Evolutionary conservation across 2,113 vertebrate species (phyloP).

Genomic region (Pogona vitticeps): DNA sequence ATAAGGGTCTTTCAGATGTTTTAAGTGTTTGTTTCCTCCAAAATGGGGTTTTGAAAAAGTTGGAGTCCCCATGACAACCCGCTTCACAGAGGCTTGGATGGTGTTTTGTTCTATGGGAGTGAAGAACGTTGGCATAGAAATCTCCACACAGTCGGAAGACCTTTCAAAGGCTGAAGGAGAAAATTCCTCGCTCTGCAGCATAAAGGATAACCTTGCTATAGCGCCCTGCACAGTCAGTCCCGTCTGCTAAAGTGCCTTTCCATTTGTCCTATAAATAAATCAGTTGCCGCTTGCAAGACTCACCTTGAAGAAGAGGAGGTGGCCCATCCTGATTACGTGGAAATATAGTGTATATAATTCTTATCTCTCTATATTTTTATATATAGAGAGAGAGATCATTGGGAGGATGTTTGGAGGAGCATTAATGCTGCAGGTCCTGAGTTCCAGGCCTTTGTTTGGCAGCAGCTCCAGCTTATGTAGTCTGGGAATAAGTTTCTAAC

Average conservation of each 20-base stretch:
- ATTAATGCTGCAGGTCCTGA: too few species aligned
- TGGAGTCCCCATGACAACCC: constrained; percentile 47
- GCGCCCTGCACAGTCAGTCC: constrained; percentile 42
- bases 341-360: too few species aligned
- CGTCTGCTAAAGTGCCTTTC: constrained; percentile 39
- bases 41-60: constrained; percentile 1
- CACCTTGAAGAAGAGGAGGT: neutral
- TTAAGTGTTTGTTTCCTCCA: constrained; percentile 20
- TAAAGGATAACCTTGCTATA: constrained; percentile 60
- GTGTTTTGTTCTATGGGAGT: neutral
- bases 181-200: constrained; percentile 42
- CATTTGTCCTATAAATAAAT: constrained; percentile 59
- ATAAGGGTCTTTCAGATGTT: constrained; percentile 6
- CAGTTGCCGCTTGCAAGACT: constrained; percentile 16
- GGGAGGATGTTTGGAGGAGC: neutral
- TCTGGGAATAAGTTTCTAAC: neutral
- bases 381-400: too few species aligned
- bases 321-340: neutral
- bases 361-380: too few species aligned
- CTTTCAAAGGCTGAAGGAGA: constrained; percentile 43
- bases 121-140: constrained; percentile 7
- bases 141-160: constrained; percentile 23
- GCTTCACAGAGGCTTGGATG: neutral
- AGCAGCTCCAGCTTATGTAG: neutral
- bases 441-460: neutral